Base-by-base conservation (phyloP, 2,888 invertebrate species). In the Helobdella robusta region DNA sequence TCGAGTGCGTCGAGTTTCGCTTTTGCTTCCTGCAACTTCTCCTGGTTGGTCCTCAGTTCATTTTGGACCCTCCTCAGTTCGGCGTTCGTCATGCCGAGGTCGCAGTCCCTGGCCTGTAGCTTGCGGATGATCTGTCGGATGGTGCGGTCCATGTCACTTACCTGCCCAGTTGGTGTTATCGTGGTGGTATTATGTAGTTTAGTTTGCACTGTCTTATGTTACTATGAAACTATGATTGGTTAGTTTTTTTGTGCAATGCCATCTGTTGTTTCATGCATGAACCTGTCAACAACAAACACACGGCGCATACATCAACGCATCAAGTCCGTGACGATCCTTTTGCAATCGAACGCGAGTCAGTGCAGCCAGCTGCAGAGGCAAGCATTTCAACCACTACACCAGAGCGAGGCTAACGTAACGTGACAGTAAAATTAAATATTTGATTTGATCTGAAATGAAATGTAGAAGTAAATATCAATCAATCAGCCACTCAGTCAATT, bases 121-220 rank as follows among this genome's bases (percentile, higher is more conserved):
- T 67, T 67, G 5, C 67, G 46, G 28, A 67, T 67, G 5, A 67
- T 59, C 36, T 73, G 72, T 11, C 72, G 68, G 4, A 77, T 70
- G 48, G 73, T 74, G 44, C 74, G 73, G 60, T 74, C 74, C 59
- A 76, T 67, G 54, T 70, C 75, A 32, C 70, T 72, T 15, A 75
- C 65, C 58, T 48, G 34, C 18, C 30, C n/a, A n/a, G n/a, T n/a
- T n/a, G n/a, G n/a, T n/a, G n/a, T n/a, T n/a, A n/a, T n/a, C n/a
- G n/a, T n/a, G n/a, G n/a, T n/a, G n/a, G n/a, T n/a, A n/a, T n/a
- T n/a, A n/a, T n/a, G n/a, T n/a, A n/a, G n/a, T n/a, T n/a, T n/a
- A n/a, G n/a, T n/a, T n/a, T n/a, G n/a, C n/a, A n/a, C n/a, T n/a
- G n/a, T n/a, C n/a, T n/a, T n/a, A n/a, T n/a, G n/a, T n/a, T n/a